Base-by-base conservation (phyloP, 2,888 invertebrate genomes). In the Unio pictorum region DNA sequence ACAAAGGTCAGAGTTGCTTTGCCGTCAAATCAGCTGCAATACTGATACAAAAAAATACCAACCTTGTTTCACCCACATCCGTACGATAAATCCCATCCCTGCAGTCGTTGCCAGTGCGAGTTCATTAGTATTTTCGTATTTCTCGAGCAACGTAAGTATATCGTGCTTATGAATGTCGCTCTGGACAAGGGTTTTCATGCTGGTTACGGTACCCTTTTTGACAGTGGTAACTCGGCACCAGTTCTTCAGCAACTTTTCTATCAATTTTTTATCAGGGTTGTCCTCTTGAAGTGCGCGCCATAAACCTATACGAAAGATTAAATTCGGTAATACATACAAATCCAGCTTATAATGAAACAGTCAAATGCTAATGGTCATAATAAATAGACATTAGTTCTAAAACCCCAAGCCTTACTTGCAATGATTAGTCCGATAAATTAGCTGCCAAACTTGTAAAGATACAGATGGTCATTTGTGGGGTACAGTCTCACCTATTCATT, bases 211-310 rank as follows among this genome's bases (percentile, higher is more conserved):
- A 18, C 85, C 84, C 54, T 79, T 71, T 59, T 84, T 85, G 18
- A 63, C 87, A 82, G 73, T 87, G 3, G 90, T 79, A 17, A 78
- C 70, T 17, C 75, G 82, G 74, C 76, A 79, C 75, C 84, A 84
- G 86, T 92, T 91, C 63, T 87, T 83, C 86, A 57, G 91, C 90
- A 78, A 90, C 78, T 45, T 91, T 83, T 66, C 89, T 82, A 67
- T 91, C 76, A 78, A 91, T 34, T 75, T 76, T 57, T 78, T 65
- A 72, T 86, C 82, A 20, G 84, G 84, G 63, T 81, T 79, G 8
- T 78, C 75, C 8, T 82, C 68, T 91, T 84, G 57, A 91, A 77
- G 65, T 81, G 88, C 26, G 90, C 91, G 56, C 90, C 91, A 69
- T 90, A 82, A 45, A 90, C 84, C 91, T 92, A 84, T 2, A 69